Base-by-base conservation (phyloP, 2,888 invertebrate species). In the Eristalinus sepulchralis region DNA sequence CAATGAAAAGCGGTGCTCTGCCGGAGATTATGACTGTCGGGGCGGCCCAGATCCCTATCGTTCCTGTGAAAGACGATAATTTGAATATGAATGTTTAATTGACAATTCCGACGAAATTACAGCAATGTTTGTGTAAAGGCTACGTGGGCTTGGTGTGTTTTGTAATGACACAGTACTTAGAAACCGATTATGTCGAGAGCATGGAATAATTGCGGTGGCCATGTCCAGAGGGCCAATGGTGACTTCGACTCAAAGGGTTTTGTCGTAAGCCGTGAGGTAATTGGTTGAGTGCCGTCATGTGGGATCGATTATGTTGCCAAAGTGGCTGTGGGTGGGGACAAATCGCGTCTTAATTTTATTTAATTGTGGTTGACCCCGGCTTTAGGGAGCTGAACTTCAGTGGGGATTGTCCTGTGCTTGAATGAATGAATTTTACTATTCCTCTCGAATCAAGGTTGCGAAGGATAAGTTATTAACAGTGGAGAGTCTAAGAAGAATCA, bases 1-100 rank as follows among this genome's bases (percentile, higher is more conserved):
- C 70, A 66, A 24, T 64, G 64, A 11, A 13, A 53, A 20, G 33
- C 13, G 20, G 24, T 17, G n/a, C 5, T 11, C 36, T 36, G 36
- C 13, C 11, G 3, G 36, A 1, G 36, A 36, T 36, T 36, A 36
- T 31, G 13, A 36, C 13, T 13, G 36, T n/a, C n/a, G n/a, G 27
- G 27, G 27, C 27, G 27, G 27, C 2, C 27, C 5, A n/a, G 47
- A 47, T 47, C 47, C 47, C 17, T 47, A 47, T 47, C 47, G 47
- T 17, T 47, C 47, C 47, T 47, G 47, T 47, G 47, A 47, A 47
- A 24, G 34, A 13, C 22, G 34, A 39, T 57, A 66, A 71, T 79
- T 79, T 34, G 47, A 59, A 20, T 47, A 72, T 79, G 27, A 60
- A 79, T 72, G 36, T 72, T 79, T 79, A 66, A 79, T 78, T 22